These are phyloP conservation scores for Manacus vitellinus DNA, from an alignment of 2,113 vertebrate genomes.

Conservation along the genomic window DNA sequence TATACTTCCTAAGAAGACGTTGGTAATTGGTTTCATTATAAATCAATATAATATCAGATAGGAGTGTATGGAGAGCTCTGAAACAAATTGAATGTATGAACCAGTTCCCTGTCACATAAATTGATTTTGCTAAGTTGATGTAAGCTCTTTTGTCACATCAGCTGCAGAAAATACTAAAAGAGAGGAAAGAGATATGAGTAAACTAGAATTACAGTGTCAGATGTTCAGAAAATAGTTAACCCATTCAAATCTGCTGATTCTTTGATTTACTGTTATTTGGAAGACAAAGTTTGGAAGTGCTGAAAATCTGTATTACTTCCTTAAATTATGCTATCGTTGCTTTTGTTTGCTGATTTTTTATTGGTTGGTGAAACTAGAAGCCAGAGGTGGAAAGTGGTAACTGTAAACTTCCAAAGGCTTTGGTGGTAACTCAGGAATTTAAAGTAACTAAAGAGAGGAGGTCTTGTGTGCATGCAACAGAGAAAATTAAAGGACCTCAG, in stretches of 20 bases:
- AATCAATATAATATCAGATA: background rate
- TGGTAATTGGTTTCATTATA: background rate
- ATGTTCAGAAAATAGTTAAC: background rate
- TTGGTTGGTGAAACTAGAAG: background rate
- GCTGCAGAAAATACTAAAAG: too few relatives aligned
- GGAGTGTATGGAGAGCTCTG: background rate
- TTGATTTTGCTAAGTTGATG: too few relatives aligned
- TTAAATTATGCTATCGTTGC: background rate
- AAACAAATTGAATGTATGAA: too few relatives aligned
- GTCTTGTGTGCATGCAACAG: background rate
- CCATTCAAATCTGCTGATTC: background rate
- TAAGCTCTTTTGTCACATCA: too few relatives aligned
- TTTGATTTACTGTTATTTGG: background rate
- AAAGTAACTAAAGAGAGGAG: background rate
- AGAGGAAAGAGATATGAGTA: background rate
- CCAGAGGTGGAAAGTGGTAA: background rate
- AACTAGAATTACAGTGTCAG: background rate
- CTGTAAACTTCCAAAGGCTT: background rate
- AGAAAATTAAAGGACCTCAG: background rate
- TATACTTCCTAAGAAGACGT: background rate
- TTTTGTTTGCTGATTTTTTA: background rate
- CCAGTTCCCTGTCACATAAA: too few relatives aligned
- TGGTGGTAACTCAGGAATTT: conserved; percentile 12
- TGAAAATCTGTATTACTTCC: background rate
- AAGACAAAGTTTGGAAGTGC: background rate